Base-by-base conservation (phyloP, 1,140 invertebrate genomes). In the Tribolium castaneum region DNA sequence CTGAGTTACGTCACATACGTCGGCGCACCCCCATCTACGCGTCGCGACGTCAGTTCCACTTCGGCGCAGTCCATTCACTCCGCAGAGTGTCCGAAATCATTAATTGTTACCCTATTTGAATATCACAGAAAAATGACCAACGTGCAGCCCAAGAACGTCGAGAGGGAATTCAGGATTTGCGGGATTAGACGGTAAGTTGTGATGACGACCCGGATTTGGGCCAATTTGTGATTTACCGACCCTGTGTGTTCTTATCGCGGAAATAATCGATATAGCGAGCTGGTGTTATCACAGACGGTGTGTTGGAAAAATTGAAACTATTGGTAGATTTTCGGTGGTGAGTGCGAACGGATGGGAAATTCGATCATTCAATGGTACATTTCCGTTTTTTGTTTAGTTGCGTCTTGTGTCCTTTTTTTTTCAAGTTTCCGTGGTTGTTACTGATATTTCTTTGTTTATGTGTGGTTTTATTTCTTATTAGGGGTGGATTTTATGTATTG, bases 131-230 rank as follows among this genome's bases (percentile, higher is more conserved):
- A 62, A 76, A 76, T 76, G 74, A 62, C 74, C 52, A 76, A 51
- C 66, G 54, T 76, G 9, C 34, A 49, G 34, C 52, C 74, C 2
- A 76, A 76, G 50, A 76, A n/a, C 6, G 39, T 76, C n/a, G 54
- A 66, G 19, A 34, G 56, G 56, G 54, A 76, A 50, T 76, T 76
- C 34, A 34, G 74, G 6, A 76, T 76, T 30, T 59, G 56, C 54
- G n/a, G 74, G 2, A 76, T 76, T 30, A 76, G 56, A 76, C 52
- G 74, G 74, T 76, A 76, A n/a, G 74, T 76, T 30, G 7, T 22
- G 19, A 19, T 22, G n/a, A 19, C 25, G 9, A 2, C 19, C 12
- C 5, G 10, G 6, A 25, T 70, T 13, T 30, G n/a, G 34, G 13
- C 16, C 10, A 72, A 49, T 45, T 49, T 12, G 12, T 14, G 6